A percentile compares a stretch with the other conserved stretches of the same genome.
Conservation (phyloP, 2,888 invertebrate genomes). For the Stramonita haemastoma region DNA sequence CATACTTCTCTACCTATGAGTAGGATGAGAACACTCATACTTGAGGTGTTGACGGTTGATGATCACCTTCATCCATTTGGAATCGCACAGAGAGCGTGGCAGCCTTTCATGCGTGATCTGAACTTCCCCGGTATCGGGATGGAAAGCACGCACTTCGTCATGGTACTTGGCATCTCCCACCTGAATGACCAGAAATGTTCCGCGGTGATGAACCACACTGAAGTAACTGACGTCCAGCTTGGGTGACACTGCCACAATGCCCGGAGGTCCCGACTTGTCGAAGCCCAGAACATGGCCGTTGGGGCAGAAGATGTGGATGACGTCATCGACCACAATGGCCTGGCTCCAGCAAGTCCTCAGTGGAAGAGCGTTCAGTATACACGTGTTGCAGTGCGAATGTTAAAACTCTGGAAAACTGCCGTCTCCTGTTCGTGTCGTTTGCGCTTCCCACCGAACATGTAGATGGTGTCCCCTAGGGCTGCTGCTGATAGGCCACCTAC, state of each 20-base stretch:
- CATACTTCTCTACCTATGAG: constrained; percentile 25
- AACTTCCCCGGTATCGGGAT: constrained; percentile 45
- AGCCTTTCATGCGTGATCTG: constrained; percentile 49
- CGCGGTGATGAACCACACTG: constrained; percentile 50
- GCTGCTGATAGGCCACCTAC: constrained; percentile 52
- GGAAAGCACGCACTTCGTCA: constrained; percentile 48
- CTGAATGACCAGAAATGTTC: constrained; percentile 49
- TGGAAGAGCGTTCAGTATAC: constrained; percentile 46
- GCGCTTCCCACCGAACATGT: constrained; percentile 52
- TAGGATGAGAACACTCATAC: constrained; percentile 49
- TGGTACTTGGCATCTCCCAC: constrained; percentile 51
- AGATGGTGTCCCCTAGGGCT: constrained; percentile 48
- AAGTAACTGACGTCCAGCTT: constrained; percentile 51
- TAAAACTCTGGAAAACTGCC: constrained; percentile 49
- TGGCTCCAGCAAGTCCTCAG: constrained; percentile 51
- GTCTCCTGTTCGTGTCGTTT: constrained; percentile 49
- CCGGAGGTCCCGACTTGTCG: constrained; percentile 43
- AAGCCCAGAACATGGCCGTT: constrained; percentile 51
- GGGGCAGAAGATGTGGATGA: constrained; percentile 51
- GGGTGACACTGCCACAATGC: constrained; percentile 49
- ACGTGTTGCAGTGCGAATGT: constrained; percentile 49
- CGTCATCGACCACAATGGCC: constrained; percentile 50
- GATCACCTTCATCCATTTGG: constrained; percentile 53
- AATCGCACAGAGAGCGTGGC: constrained; percentile 52
- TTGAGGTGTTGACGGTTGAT: constrained; percentile 53